Conservation (phyloP, 2,113 vertebrate genomes). For the Tyrannus savana region DNA sequence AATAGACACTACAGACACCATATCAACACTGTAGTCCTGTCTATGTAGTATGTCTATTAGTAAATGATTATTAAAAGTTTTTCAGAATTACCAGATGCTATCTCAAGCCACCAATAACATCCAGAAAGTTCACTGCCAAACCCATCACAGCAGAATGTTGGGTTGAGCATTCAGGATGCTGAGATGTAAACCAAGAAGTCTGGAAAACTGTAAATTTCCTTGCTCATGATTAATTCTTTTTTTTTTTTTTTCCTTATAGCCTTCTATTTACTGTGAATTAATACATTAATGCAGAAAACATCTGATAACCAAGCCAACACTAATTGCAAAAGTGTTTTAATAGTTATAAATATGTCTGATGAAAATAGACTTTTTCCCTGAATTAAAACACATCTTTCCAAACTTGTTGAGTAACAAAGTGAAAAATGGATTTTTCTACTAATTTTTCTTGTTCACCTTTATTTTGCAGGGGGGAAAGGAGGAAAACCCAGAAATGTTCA, state of each 20-base stretch:
- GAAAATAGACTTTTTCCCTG: not conserved
- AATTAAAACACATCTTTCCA: not conserved
- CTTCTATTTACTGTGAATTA: not conserved
- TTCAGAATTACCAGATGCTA: not conserved
- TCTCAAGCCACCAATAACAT: not conserved
- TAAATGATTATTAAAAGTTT: not conserved
- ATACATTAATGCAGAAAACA: not conserved
- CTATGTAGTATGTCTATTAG: not conserved
- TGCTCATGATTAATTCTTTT: accelerated
- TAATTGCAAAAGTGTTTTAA: not conserved
- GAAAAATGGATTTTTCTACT: not conserved
- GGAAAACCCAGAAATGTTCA: not conserved
- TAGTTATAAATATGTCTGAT: not conserved
- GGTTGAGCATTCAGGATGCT: not conserved
- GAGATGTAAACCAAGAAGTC: not conserved
- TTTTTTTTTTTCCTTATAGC: not conserved
- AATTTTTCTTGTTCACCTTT: not conserved
- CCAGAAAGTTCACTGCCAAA: not conserved
- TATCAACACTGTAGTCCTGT: not conserved
- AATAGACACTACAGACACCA: not conserved
- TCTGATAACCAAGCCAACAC: not conserved
- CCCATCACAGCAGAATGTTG: not conserved
- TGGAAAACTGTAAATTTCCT: not conserved
- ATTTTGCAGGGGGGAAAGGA: not conserved
- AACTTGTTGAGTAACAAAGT: not conserved